Percentiles rank a stretch among this genome's conserved stretches.
Evolutionary conservation across 2,113 vertebrate species (phyloP).

Genomic region (Peromyscus polionotus): DNA sequence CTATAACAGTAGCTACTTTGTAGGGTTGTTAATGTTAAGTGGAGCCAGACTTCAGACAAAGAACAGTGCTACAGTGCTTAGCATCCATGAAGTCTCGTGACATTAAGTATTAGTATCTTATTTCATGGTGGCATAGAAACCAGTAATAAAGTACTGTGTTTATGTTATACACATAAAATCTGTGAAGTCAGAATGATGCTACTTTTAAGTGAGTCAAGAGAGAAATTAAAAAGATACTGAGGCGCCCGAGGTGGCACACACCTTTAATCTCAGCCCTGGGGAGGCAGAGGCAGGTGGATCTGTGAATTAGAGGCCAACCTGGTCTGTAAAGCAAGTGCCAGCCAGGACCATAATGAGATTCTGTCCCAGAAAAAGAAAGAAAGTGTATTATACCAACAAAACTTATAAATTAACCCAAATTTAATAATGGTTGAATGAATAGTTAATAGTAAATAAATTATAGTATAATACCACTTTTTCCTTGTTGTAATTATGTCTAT

Average conservation of each 20-base stretch:
- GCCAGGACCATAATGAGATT: background rate
- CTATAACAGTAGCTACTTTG: background rate
- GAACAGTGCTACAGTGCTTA: background rate
- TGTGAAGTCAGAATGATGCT: slow-evolving; percentile 6
- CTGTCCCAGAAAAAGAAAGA: background rate
- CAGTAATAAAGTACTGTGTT: background rate
- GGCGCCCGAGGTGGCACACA: background rate
- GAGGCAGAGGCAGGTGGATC: background rate
- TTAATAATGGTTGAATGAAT: slow-evolving; percentile 16
- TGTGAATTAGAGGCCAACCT: background rate
- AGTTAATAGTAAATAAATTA: slow-evolving; percentile 26
- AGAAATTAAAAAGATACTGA: background rate
- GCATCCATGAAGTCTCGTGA: background rate
- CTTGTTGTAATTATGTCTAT: background rate
- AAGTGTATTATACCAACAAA: background rate
- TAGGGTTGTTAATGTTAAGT: background rate
- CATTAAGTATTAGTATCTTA: slow-evolving; percentile 41
- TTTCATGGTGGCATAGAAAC: slow-evolving; percentile 29
- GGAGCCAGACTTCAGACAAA: background rate
- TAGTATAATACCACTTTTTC: background rate
- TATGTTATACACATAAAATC: background rate
- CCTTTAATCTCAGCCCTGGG: background rate
- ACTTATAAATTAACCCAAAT: slow-evolving; percentile 51
- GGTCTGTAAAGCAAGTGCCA: background rate
- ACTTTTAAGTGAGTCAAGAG: slow-evolving; percentile 40